Base-by-base conservation (phyloP, 2,888 invertebrate genomes). In the Mamestra brassicae region DNA sequence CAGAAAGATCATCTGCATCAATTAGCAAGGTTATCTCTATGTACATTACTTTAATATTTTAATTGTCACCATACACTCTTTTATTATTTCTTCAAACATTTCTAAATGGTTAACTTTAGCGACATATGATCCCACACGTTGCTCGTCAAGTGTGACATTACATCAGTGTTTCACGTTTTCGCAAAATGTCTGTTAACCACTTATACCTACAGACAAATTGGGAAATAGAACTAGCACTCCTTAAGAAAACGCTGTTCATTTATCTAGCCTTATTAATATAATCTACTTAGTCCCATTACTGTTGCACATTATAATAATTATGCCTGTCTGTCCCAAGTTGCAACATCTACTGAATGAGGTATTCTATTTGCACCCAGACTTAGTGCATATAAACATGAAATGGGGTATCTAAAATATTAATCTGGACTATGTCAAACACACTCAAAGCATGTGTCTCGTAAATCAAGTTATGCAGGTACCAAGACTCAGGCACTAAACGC, bases 401-500 rank as follows among this genome's bases (percentile, higher is more conserved):
- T 52, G 5, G 11, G 5, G 26, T 38, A 55, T 52, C 50, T 55
- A 45, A 54, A 71, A 63, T 64, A 60, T 47, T 63, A 47, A 63
- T 47, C 47, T 62, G 47, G 65, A 57, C 69, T 50, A 68, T 55
- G 68, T 38, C 34, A 57, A 66, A 75, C 45, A 68, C 10, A 57
- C 55, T 69, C 36, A 36, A 36, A 60, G 54, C 42, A 64, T 13
- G 47, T 62, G 17, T 52, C 66, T 63, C 10, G 54, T 74, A 45
- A 74, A 79, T 36, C 60, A 65, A 72, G 79, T 66, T 78, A 74
- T 80, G 61, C 55, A n/a, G 61, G 65, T 74, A 36, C 6, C 57
- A 55, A 58, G 42, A 36, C 15, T 8, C 4, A 36, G 52, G 11
- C 36, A 63, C 34, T 17, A 80, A n/a, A 36, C 52, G 26, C 26